Percentiles rank a stretch among this genome's conserved stretches.
These are phyloP conservation scores for Brachionus asplanchnoidis DNA, from an alignment of 1,140 invertebrate species.

Conservation along the genomic window DNA sequence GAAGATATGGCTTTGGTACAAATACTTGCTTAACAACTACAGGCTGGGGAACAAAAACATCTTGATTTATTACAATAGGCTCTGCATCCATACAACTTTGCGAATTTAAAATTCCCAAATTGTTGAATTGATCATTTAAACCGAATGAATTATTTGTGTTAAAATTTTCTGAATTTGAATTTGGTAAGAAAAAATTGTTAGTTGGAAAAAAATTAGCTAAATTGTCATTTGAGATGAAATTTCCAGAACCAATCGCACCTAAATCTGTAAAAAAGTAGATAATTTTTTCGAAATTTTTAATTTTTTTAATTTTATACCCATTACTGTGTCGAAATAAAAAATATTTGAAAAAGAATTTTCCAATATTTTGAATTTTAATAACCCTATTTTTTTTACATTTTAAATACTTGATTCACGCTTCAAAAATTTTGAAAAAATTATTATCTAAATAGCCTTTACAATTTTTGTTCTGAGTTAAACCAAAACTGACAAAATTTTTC, in stretches of 20 bases:
- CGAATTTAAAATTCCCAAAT: background rate
- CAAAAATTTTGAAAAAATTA: background rate
- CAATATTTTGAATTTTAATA: background rate
- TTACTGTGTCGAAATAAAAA: background rate
- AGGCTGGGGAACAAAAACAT: background rate
- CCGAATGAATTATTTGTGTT: background rate
- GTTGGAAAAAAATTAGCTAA: background rate
- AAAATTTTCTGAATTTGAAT: background rate
- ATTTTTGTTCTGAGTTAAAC: background rate
- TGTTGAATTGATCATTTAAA: background rate
- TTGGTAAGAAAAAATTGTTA: background rate
- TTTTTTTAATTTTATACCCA: background rate
- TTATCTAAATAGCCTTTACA: background rate
- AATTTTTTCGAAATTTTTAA: background rate
- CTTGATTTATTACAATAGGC: background rate
- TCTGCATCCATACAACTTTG: background rate
- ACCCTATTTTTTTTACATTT: background rate
- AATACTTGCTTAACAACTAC: background rate
- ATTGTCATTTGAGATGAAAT: background rate
- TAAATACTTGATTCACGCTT: background rate
- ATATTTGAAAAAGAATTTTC: background rate
- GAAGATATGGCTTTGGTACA: background rate
- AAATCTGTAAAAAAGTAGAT: background rate
- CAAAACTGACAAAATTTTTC: background rate
- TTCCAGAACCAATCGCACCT: background rate